phyloP scores from a whole-genome alignment of 2,797 vertebrate genomes.

The Tenualosa thibaudeaui region DNA sequence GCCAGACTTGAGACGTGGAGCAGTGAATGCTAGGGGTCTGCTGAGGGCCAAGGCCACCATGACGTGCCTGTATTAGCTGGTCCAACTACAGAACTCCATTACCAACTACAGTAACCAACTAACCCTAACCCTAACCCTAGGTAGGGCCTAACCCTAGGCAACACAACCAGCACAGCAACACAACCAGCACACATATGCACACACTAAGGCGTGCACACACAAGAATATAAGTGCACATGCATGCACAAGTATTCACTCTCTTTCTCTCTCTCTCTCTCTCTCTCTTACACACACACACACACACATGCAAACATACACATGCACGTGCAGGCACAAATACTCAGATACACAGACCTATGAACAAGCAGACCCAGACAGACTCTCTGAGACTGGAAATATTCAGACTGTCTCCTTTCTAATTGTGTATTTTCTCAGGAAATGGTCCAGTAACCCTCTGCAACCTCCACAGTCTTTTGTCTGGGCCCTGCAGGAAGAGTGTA shows the following conservation, averaged over 20 bases:
- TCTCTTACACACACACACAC: background rate
- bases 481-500: background rate
- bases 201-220: background rate
- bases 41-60: background rate
- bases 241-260: background rate
- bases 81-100: background rate
- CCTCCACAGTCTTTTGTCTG: background rate
- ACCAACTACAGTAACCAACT: too few species aligned
- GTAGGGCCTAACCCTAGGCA: too few species aligned
- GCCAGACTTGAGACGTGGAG: too few species aligned
- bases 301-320: background rate
- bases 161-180: background rate
- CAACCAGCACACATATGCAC: background rate
- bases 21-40: background rate
- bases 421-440: conserved; percentile 14
- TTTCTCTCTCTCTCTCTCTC: too few species aligned
- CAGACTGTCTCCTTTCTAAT: conserved; percentile 20
- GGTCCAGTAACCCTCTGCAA: conserved; percentile 7
- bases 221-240: too few species aligned
- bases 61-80: background rate
- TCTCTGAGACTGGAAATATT: background rate
- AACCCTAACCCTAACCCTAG: too few species aligned
- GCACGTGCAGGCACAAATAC: background rate
- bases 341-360: background rate
- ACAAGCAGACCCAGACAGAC: background rate